Evolutionary conservation across 2,797 vertebrate genomes (phyloP).

Genomic region (Meriones psammophilus): DNA sequence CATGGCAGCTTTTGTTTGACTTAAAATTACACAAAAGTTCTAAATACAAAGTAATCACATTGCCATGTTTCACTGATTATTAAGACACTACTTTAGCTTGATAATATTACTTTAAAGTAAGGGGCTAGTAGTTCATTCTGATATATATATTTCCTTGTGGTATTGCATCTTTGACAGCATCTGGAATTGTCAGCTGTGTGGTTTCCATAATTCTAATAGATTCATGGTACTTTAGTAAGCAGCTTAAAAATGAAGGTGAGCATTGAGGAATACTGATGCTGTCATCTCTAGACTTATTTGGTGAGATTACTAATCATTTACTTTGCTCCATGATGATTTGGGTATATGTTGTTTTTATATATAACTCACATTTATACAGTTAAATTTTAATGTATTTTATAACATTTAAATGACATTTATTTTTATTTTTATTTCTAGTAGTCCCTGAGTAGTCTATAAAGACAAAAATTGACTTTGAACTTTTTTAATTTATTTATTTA

Average conservation of each 20-base stretch:
- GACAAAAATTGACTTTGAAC: not conserved
- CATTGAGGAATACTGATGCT: not conserved
- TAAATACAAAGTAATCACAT: not conserved
- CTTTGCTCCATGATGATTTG: not conserved
- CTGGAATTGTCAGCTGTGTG: not conserved
- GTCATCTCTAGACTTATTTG: not conserved
- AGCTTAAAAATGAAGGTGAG: not conserved
- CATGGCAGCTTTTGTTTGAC: not conserved
- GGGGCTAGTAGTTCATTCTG: not conserved
- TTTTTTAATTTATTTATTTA: too few species aligned
- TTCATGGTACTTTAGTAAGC: not conserved
- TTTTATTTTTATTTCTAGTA: not conserved
- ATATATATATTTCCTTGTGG: not conserved
- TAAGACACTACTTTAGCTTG: not conserved
- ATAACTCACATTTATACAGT: not conserved
- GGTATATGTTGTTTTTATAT: not conserved
- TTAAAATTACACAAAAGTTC: conserved; percentile 1
- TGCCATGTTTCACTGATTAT: not conserved
- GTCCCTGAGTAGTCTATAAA: not conserved
- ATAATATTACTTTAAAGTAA: not conserved
- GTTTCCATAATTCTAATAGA: not conserved
- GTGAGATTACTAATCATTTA: not conserved
- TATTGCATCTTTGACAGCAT: not conserved
- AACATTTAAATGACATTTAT: not conserved
- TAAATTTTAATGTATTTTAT: not conserved